Conservation (phyloP, 2,113 vertebrate species). For the Himantopus leucocephalus region DNA sequence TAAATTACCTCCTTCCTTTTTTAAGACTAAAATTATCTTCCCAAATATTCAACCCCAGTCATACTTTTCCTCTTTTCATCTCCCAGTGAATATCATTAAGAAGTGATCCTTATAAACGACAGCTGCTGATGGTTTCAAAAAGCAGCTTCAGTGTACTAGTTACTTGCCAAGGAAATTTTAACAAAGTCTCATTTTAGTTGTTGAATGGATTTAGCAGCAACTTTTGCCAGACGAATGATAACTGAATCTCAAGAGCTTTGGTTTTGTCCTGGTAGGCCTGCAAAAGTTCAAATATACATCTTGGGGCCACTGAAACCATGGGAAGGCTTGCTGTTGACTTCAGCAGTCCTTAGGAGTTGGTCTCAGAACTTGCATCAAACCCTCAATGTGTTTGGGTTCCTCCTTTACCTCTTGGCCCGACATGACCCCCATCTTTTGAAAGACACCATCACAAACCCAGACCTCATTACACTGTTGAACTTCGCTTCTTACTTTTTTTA, state of each 20-base stretch:
- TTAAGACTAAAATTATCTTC: not conserved
- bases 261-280: not conserved
- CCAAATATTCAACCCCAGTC: not conserved
- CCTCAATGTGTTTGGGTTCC: not conserved
- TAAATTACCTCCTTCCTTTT: not conserved
- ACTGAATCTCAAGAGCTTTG: not conserved
- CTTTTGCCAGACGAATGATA: not conserved
- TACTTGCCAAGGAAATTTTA: slow-evolving; percentile 17
- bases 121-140: not conserved
- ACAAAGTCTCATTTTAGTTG: not conserved
- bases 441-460: not conserved
- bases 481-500: not conserved
- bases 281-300: not conserved
- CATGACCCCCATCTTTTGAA: not conserved
- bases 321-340: not conserved
- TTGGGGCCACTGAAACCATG: not conserved
- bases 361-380: not conserved
- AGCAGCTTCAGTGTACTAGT: not conserved
- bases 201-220: not conserved
- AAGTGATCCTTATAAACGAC: not conserved
- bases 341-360: not conserved
- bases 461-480: not conserved
- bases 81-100: not conserved
- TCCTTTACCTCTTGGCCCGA: not conserved
- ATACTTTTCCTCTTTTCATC: not conserved